A percentile compares a stretch with the other conserved stretches of the same genome.
These are phyloP conservation scores for Conus ventricosus DNA, from an alignment of 1,140 invertebrate genomes.

Conservation along the genomic window DNA sequence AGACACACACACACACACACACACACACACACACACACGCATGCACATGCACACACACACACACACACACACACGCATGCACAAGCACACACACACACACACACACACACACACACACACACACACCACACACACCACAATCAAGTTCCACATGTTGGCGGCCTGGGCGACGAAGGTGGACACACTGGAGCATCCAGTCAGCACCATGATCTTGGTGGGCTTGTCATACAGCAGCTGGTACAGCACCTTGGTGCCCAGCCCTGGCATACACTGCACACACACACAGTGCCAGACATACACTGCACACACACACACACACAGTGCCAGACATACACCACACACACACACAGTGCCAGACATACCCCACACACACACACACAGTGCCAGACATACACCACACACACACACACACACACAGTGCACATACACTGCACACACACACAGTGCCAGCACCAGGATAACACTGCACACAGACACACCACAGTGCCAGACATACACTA, in stretches of 20 bases:
- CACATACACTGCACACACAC: too few relatives aligned
- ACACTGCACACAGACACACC: too few relatives aligned
- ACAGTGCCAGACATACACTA: too few relatives aligned
- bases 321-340: background rate
- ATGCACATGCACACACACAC: background rate
- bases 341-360: background rate
- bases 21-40: background rate
- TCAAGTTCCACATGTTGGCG: constrained; percentile 99
- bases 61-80: background rate
- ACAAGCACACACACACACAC: background rate
- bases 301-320: background rate
- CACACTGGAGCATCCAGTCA: constrained; percentile 97
- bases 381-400: too few relatives aligned
- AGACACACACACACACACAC: constrained; percentile 75
- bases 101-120: background rate
- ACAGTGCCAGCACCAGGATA: too few relatives aligned
- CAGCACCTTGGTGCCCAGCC: constrained; percentile 97
- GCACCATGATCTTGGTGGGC: constrained; percentile 95
- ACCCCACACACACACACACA: too few relatives aligned
- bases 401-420: too few relatives aligned
- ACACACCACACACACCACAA: constrained; percentile 87
- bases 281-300: background rate
- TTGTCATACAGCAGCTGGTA: constrained; percentile 95
- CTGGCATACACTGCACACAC: constrained; percentile 93
- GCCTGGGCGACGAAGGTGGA: constrained; percentile 99